Evolutionary conservation across 2,797 vertebrate species (phyloP), one percentile per base, ranked within the genome.

Genomic region (Ciconia nigra): DNA sequence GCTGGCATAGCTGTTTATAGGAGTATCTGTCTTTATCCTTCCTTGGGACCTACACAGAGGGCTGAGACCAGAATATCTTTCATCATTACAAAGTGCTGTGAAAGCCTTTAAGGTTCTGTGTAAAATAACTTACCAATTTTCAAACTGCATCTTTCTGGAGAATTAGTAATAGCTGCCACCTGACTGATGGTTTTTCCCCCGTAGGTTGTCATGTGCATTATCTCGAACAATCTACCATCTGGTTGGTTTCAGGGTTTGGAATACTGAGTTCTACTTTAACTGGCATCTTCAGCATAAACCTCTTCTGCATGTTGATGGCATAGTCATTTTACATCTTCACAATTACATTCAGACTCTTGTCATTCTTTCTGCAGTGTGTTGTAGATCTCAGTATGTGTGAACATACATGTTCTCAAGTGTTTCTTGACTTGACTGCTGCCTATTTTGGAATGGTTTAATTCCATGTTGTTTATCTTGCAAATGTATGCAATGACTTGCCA

Each of bases 151-250:
- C 9, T 83, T 61, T 63, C 52, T 93, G 52, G 57, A 74, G 76
- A 85, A 77, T 91, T 89, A 92, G 44, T 91, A 87, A 89, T 91
- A 87, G 41, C 33, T 85, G 67, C 33, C 46, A 82, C 44, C 39
- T 89, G 71, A 95, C 47, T 84, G 29, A 67, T 49, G 9, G 1
- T 10, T 63, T 82, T 52, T 5, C 10, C 37, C n/a, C 17, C 39
- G 39, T 73, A 65, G 20, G 42, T 72, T 90, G 76, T 82, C 39
- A 26, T 25, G 28, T 70, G 51, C 26, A 5, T 82, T 87, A 55
- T 47, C 54, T 86, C 62, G 31, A 91, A 44, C 21, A 15, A 29
- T 72, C 58, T 79, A 11, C 85, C 37, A 55, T 61, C 52, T 92
- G 49, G 22, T 70, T 76, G 55, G n/a, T 62, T 89, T 95, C 7